A percentile compares a stretch with the other conserved stretches of the same genome.
These are phyloP conservation scores for Nothocercus nigrocapillus DNA, from an alignment of 2,113 vertebrate genomes.

Conservation along the genomic window DNA sequence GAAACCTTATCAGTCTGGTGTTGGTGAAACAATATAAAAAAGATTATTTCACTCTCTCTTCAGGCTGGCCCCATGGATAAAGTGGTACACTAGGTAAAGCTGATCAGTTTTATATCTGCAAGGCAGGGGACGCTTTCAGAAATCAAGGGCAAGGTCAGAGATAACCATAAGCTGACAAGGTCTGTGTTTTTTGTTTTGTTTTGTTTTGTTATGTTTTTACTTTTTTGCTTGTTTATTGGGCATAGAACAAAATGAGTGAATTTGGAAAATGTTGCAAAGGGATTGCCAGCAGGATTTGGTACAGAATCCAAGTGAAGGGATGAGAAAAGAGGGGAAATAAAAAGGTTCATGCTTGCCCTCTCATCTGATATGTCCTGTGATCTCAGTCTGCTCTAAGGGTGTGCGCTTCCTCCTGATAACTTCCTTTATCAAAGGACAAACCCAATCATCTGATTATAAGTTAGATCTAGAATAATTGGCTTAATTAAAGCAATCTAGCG, in stretches of 20 bases:
- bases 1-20: background rate
- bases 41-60: background rate
- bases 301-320: conserved; percentile 19
- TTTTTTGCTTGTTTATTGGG: background rate
- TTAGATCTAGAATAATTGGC: conserved; percentile 15
- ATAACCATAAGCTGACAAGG: background rate
- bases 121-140: background rate
- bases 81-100: background rate
- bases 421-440: conserved; percentile 24
- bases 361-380: conserved; percentile 25
- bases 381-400: background rate
- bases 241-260: background rate
- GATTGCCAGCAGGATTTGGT: background rate
- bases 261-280: background rate
- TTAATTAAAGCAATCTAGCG: conserved; percentile 20
- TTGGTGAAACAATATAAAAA: background rate
- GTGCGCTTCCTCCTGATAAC: conserved; percentile 9
- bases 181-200: no score
- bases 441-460: conserved; percentile 4
- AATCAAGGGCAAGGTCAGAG: conserved; percentile 1
- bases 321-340: background rate
- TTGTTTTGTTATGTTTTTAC: no score
- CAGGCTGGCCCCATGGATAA: background rate
- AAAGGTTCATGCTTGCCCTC: background rate
- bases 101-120: background rate